Evolutionary conservation across 2,888 invertebrate genomes (phyloP).

Genomic region (Euclidia mi): DNA sequence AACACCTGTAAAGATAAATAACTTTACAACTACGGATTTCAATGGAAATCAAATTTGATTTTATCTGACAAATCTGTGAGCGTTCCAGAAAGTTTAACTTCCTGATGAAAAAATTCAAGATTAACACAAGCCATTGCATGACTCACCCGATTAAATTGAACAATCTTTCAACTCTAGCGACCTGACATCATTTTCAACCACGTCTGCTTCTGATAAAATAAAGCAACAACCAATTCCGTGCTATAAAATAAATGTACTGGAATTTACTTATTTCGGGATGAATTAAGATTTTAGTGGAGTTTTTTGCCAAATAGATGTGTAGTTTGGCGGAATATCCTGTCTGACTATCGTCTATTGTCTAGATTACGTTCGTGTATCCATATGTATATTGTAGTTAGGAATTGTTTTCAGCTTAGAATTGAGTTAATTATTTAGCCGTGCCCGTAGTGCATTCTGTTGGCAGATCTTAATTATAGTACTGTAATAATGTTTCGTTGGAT

Average conservation of each 20-base stretch:
- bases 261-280: constrained; percentile 22
- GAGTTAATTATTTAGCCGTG: constrained; percentile 47
- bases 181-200: constrained; percentile 32
- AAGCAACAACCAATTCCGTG: constrained; percentile 33
- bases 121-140: not conserved
- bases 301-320: constrained; percentile 45
- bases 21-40: too few relatives aligned
- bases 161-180: constrained; percentile 32
- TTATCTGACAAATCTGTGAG: too few relatives aligned
- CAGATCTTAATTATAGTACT: constrained; percentile 42
- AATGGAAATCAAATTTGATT: too few relatives aligned
- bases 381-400: constrained; percentile 29
- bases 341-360: constrained; percentile 23
- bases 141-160: not conserved
- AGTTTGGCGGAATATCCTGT: constrained; percentile 49
- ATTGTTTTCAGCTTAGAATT: constrained; percentile 49
- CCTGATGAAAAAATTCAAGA: too few relatives aligned
- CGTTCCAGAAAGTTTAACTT: too few relatives aligned
- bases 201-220: constrained; percentile 41
- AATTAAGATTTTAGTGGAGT: constrained; percentile 34
- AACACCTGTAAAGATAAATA: too few relatives aligned
- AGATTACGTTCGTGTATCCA: constrained; percentile 35
- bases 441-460: constrained; percentile 34
- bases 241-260: constrained; percentile 35
- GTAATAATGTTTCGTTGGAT: constrained; percentile 1